Evolutionary conservation across 2,797 vertebrate genomes (phyloP), one percentile per base, ranked within the genome.

Genomic region (Cephalopachus bancanus): DNA sequence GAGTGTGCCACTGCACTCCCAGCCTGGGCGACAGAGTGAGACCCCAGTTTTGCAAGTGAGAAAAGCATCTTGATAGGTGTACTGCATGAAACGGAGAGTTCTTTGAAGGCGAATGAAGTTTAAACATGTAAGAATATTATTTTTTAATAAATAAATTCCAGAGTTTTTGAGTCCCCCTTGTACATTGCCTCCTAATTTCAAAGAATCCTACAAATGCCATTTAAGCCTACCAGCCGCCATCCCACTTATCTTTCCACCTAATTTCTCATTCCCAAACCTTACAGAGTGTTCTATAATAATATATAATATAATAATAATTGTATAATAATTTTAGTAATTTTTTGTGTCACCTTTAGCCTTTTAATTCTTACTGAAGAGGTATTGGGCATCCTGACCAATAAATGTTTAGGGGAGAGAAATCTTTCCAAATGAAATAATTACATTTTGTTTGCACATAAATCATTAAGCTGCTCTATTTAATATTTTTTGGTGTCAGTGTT

Each of bases 391-490:
- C 65, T 95, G 75, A 95, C 64, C 9, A 67, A n/a, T 55, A 85
- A n/a, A 37, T 95, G 33, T 57, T 87, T 79, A n/a, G 15, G 28
- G 2, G 44, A 30, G 16, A 72, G 10, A 19, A 72, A 8, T 28
- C 37, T 88, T 93, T 96, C 51, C 75, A 93, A 71, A 72, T 76
- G 83, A 91, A 96, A 80, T 95, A 75, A 84, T 85, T 92, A 44
- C 24, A 74, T 91, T 90, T 93, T 37, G 30, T 93, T 89, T 84
- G 30, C 44, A 81, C 57, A 81, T 51, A 60, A 87, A 72, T 90
- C 72, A 37, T 89, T 88, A 93, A 93, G 9, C 22, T 51, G 4
- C 20, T 93, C 44, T 91, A 69, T n/a, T 84, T 69, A 88, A 59
- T 92, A 72, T 90, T 83, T 95, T 69, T 78, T 37, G 44, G 26